phyloP scores from a whole-genome alignment of 1,140 invertebrate genomes.

The Drosophila nikananu region DNA sequence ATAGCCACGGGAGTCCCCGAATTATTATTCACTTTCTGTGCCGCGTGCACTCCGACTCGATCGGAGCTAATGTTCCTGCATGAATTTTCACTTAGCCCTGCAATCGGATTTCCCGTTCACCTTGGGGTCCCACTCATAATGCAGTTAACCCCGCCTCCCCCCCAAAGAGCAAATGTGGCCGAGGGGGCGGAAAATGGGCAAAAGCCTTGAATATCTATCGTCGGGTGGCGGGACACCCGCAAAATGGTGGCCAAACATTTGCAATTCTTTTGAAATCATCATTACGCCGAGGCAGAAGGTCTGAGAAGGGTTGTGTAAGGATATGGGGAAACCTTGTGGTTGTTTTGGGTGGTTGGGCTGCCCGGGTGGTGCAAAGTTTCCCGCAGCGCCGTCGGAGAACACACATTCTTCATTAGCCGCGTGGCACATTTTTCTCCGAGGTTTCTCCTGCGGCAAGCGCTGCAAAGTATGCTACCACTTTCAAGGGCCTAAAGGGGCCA shows the following conservation, averaged over 20 bases:
- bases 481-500: slow-evolving; percentile 35
- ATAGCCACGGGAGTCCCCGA: neutral
- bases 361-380: slow-evolving; percentile 38
- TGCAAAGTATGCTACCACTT: slow-evolving; percentile 48
- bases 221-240: slow-evolving; percentile 4
- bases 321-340: neutral
- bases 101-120: slow-evolving; percentile 42
- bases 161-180: slow-evolving; percentile 9
- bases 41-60: slow-evolving; percentile 1
- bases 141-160: slow-evolving; percentile 10
- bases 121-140: slow-evolving; percentile 28
- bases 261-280: slow-evolving; percentile 65
- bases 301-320: slow-evolving; percentile 10
- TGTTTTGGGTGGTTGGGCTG: neutral
- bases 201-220: slow-evolving; percentile 35
- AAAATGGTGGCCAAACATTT: slow-evolving; percentile 59
- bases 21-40: slow-evolving; percentile 24
- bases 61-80: slow-evolving; percentile 42
- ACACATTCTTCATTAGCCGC: slow-evolving; percentile 67
- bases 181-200: neutral
- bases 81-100: slow-evolving; percentile 38
- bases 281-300: slow-evolving; percentile 34
- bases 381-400: slow-evolving; percentile 43
- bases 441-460: slow-evolving; percentile 37
- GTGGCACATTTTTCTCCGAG: slow-evolving; percentile 58